phyloP scores from a whole-genome alignment of 2,797 vertebrate genomes.

The Acanthurus lineatus region DNA sequence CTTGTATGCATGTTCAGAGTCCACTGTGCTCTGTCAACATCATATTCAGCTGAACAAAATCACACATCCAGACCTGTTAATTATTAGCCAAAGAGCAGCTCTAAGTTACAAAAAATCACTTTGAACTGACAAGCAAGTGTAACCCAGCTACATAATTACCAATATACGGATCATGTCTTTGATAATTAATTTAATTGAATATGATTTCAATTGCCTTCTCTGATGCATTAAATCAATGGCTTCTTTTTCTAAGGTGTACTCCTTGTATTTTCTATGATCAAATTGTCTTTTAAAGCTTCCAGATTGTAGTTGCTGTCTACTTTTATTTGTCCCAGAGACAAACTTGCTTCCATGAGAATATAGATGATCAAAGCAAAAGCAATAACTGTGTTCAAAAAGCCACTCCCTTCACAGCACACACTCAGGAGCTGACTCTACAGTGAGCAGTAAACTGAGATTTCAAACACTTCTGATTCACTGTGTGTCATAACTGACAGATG shows the following conservation, averaged over 20 bases:
- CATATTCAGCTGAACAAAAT: too few species aligned
- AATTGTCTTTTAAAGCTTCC: neutral
- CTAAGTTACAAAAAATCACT: neutral
- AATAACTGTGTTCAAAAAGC: too few species aligned
- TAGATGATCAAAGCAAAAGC: too few species aligned
- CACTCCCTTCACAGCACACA: too few species aligned
- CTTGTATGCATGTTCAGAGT: neutral
- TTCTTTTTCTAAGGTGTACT: neutral
- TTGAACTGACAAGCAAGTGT: neutral
- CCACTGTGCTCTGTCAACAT: too few species aligned
- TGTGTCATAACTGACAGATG: neutral
- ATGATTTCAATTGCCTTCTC: neutral
- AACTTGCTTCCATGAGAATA: too few species aligned
- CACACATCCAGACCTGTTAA: neutral
- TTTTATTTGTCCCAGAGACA: too few species aligned
- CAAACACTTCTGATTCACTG: neutral
- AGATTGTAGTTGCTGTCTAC: neutral
- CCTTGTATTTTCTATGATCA: too few species aligned
- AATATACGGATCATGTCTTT: neutral
- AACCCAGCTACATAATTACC: neutral
- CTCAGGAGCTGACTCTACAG: neutral
- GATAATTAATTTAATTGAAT: neutral
- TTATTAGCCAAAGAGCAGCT: neutral
- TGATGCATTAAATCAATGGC: neutral
- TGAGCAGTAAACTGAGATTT: constrained; percentile 1